Percentiles rank a stretch among this genome's conserved stretches.
phyloP scores from a whole-genome alignment of 2,797 vertebrate genomes.

The Crenuchus spilurus region DNA sequence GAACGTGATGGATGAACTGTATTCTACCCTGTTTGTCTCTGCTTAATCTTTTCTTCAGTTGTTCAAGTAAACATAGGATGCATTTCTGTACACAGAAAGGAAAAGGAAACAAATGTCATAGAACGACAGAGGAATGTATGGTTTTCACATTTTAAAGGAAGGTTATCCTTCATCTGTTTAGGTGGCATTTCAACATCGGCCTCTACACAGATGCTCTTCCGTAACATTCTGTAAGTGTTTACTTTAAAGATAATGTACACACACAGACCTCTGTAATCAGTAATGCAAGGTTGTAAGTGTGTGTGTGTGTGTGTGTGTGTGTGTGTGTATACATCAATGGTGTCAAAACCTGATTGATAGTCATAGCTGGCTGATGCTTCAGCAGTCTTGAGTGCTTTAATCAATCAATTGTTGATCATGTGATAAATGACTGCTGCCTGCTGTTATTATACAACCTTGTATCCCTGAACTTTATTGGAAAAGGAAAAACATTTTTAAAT shows the following conservation, averaged over 20 bases:
- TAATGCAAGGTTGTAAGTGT: constrained; percentile 18
- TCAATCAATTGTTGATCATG: constrained; percentile 8
- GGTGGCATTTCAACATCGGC: background rate
- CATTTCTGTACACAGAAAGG: constrained; percentile 28
- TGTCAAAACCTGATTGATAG: constrained; percentile 34
- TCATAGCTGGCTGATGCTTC: background rate
- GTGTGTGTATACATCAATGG: constrained; percentile 34
- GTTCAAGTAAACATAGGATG: constrained; percentile 46
- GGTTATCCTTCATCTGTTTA: constrained; percentile 8
- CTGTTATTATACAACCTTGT: too few species aligned
- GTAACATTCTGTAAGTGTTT: background rate
- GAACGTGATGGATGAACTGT: constrained; percentile 45
- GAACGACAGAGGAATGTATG: constrained; percentile 30
- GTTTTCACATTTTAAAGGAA: constrained; percentile 13
- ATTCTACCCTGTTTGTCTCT: constrained; percentile 42
- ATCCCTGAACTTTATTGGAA: background rate
- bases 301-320: constrained; percentile 36
- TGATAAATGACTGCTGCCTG: constrained; percentile 6
- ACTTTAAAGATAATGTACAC: constrained; percentile 22
- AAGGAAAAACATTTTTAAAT: background rate
- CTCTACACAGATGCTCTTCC: background rate
- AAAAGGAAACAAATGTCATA: constrained; percentile 27
- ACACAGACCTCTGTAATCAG: constrained; percentile 15
- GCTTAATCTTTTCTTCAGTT: constrained; percentile 42
- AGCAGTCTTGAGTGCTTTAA: constrained; percentile 17